Evolutionary conservation across 1,140 invertebrate genomes (phyloP).

Genomic region (Stenopsyche tienmushanensis): DNA sequence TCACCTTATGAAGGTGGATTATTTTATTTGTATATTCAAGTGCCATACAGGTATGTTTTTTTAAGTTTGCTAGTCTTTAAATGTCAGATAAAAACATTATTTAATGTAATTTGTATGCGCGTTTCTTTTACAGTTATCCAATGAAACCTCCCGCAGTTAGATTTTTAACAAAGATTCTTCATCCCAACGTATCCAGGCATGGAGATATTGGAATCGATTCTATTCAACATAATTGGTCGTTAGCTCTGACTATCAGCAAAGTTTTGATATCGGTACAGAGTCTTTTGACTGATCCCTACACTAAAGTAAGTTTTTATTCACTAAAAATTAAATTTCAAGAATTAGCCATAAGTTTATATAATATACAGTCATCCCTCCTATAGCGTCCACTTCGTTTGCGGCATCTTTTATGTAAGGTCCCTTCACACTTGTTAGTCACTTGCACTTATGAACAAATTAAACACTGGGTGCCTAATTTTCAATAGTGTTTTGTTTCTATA

Average conservation of each 20-base stretch:
- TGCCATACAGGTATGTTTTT: conserved; percentile 61
- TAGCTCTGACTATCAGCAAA: conserved; percentile 89
- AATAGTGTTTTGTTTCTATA: no score
- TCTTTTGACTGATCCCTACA: conserved; percentile 89
- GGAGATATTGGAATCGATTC: conserved; percentile 96
- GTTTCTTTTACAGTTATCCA: conserved; percentile 71
- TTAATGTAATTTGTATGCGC: not conserved
- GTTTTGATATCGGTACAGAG: conserved; percentile 89
- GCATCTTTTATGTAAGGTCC: no score
- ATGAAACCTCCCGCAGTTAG: conserved; percentile 87
- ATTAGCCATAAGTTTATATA: not conserved
- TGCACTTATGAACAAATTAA: no score
- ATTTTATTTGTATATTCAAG: conserved; percentile 91
- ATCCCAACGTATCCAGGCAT: conserved; percentile 93
- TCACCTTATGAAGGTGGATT: conserved; percentile 93
- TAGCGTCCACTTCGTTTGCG: no score
- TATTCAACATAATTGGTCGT: conserved; percentile 93
- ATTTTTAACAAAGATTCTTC: conserved; percentile 88
- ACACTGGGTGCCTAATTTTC: no score
- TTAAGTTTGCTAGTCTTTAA: conserved; percentile 4
- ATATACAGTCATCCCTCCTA: no score
- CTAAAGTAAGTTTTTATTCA: conserved; percentile 58
- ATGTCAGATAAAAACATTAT: not conserved
- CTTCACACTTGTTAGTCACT: no score
- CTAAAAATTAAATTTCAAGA: not conserved